Evolutionary conservation across 1,140 invertebrate species (phyloP).

Genomic region (Drosophila trapezifrons): DNA sequence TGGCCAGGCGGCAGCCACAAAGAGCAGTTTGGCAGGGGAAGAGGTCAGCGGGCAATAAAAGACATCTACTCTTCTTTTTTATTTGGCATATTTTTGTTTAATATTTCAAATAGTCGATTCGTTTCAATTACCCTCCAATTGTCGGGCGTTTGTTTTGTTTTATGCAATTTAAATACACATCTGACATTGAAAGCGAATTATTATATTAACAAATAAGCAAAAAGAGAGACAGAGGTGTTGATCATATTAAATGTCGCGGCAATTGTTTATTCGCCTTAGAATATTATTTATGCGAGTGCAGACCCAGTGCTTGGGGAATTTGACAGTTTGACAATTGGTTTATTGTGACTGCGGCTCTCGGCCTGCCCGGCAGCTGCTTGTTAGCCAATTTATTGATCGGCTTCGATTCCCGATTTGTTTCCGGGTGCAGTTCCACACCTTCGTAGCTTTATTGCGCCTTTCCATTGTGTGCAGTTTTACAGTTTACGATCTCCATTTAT

Average conservation of each 20-base stretch:
- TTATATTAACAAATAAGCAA: constrained; percentile 53
- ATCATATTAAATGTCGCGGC: constrained; percentile 12
- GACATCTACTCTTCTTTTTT: constrained; percentile 13
- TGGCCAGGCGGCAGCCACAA: constrained; percentile 61
- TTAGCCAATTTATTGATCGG: constrained; percentile 62
- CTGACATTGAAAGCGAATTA: constrained; percentile 68
- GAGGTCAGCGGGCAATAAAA: constrained; percentile 61
- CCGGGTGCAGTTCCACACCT: constrained; percentile 45
- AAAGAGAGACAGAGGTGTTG: constrained; percentile 22
- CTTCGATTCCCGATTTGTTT: constrained; percentile 34
- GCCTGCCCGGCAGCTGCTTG: constrained; percentile 28
- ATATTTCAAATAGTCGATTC: constrained; percentile 70
- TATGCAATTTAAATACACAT: constrained; percentile 52
- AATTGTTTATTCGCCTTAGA: constrained; percentile 35
- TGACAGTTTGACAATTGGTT: constrained; percentile 71
- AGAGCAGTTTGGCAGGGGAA: constrained; percentile 16
- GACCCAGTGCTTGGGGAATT: constrained; percentile 55
- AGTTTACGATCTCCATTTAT: constrained; percentile 19
- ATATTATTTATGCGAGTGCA: constrained; percentile 53
- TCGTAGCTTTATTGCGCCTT: constrained; percentile 22
- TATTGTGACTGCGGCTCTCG: constrained; percentile 31
- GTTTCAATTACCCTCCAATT: constrained; percentile 72
- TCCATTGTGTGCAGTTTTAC: constrained; percentile 36
- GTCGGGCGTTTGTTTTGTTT: constrained; percentile 39
- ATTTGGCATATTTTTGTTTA: constrained; percentile 75